Conservation (phyloP, 2,797 vertebrate species). For the Ptychadena robeensis region DNA sequence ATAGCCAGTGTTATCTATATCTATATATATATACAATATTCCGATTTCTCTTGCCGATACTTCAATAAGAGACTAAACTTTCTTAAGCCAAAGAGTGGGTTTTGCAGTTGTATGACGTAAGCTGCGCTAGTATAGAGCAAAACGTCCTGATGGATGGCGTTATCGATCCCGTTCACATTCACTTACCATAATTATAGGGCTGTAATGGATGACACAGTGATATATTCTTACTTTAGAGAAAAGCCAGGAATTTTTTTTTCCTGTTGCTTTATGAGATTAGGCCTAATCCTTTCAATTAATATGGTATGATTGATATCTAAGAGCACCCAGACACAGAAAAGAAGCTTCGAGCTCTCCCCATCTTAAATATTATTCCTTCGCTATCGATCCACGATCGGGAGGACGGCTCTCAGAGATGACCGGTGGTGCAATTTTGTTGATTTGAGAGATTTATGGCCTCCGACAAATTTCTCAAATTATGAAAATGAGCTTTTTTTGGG, state of each 20-base stretch:
- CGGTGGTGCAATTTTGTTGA: conserved; percentile 68
- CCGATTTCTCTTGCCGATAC: neutral
- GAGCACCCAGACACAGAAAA: conserved; percentile 70
- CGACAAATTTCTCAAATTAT: conserved; percentile 47
- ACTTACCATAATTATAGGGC: conserved; percentile 96
- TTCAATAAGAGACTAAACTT: neutral
- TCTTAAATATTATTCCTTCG: conserved; percentile 69
- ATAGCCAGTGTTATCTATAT: too few relatives aligned
- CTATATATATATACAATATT: too few relatives aligned
- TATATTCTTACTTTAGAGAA: conserved; percentile 83
- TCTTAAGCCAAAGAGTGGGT: conserved; percentile 77
- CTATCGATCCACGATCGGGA: conserved; percentile 70
- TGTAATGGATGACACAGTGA: conserved; percentile 90
- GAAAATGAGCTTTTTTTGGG: conserved; percentile 37
- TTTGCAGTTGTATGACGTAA: conserved; percentile 80
- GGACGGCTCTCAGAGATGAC: conserved; percentile 65
- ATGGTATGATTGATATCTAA: conserved; percentile 75
- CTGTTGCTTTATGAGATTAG: conserved; percentile 82
- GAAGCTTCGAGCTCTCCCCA: conserved; percentile 67
- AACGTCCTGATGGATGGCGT: conserved; percentile 90
- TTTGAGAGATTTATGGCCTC: conserved; percentile 62
- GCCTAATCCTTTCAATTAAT: conserved; percentile 82
- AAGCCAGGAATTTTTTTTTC: conserved; percentile 80
- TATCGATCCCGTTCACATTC: conserved; percentile 91
- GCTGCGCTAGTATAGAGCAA: conserved; percentile 77